Conservation (phyloP, 2,113 vertebrate species). For the Pogonocichla stellata region DNA sequence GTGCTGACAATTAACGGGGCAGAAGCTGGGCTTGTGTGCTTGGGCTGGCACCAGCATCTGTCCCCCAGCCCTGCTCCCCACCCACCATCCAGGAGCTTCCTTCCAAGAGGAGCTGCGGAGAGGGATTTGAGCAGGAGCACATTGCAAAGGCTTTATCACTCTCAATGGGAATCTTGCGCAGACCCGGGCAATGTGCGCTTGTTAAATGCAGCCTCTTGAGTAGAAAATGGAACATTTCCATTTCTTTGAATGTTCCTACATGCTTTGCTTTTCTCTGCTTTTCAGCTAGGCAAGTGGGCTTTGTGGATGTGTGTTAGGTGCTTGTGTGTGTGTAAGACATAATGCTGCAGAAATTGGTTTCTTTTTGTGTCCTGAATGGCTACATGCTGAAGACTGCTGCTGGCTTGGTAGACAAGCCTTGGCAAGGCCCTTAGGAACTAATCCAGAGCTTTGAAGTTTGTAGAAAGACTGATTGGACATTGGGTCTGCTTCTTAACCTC, state of each 20-base stretch:
- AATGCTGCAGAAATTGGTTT: slow-evolving; percentile 36
- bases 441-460: not conserved
- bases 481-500: slow-evolving; percentile 21
- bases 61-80: slow-evolving; percentile 59
- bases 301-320: not conserved
- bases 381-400: not conserved
- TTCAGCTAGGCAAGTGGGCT: not conserved
- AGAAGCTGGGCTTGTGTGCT: slow-evolving; percentile 78
- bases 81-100: slow-evolving; percentile 31
- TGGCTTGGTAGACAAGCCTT: not conserved
- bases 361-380: not conserved
- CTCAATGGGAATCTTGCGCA: not conserved
- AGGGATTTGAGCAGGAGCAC: not conserved
- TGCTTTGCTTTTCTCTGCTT: not conserved
- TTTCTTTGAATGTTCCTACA: not conserved
- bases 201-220: not conserved
- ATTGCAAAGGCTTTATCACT: not conserved
- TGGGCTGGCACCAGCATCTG: slow-evolving; percentile 75
- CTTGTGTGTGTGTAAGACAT: not conserved
- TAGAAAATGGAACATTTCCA: not conserved
- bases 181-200: not conserved
- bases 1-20: slow-evolving; percentile 85
- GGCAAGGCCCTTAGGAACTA: not conserved
- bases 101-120: slow-evolving; percentile 16
- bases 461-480: slow-evolving; percentile 13